Evolutionary conservation across 2,113 vertebrate species (phyloP).

Genomic region (Zosterops hypoxanthus): DNA sequence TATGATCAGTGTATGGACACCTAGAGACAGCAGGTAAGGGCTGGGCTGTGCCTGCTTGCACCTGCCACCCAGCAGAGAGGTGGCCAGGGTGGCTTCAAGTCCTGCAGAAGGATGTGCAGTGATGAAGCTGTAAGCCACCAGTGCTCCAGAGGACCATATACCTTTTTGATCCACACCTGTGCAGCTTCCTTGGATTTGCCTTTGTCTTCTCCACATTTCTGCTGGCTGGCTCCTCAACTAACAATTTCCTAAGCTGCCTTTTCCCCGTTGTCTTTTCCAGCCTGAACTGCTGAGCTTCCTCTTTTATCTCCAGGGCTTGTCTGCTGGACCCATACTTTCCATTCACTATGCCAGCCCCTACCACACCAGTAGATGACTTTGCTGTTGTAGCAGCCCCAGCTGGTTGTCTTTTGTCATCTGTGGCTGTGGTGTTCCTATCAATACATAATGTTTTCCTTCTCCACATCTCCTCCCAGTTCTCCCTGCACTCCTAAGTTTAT

Average conservation of each 20-base stretch:
- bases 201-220: not conserved
- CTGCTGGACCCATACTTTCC: not conserved
- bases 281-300: not conserved
- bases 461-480: not conserved
- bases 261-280: not conserved
- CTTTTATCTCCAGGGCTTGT: not conserved
- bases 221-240: not conserved
- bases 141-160: not conserved
- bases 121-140: not conserved
- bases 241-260: not conserved
- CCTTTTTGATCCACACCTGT: not conserved
- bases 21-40: fast-evolving
- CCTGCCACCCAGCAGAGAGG: not conserved
- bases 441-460: not conserved
- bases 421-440: not conserved
- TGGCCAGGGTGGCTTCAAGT: not conserved
- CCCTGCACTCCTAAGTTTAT: not conserved
- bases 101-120: fast-evolving
- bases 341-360: not conserved
- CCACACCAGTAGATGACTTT: not conserved
- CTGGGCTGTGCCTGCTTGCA: not conserved
- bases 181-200: not conserved
- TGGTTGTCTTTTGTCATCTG: not conserved
- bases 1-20: not conserved
- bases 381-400: not conserved